Evolutionary conservation across 2,888 invertebrate genomes (phyloP).

Genomic region (Malthinus flaveolus): DNA sequence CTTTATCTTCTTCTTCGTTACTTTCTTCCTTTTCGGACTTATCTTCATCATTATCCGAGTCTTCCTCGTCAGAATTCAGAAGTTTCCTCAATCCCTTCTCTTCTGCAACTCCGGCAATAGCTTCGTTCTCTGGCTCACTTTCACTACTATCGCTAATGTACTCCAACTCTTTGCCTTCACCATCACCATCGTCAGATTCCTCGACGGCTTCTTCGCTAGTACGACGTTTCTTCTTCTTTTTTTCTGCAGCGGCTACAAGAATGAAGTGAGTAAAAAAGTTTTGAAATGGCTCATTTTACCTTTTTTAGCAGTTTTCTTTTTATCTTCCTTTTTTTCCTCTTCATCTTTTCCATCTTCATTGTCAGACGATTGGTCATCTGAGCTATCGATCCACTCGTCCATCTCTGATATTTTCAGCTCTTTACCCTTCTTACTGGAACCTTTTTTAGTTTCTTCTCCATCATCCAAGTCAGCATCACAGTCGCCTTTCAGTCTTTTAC

Average conservation of each 20-base stretch:
- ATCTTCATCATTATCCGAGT: constrained; percentile 82
- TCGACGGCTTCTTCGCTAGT: constrained; percentile 90
- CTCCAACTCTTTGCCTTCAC: constrained; percentile 92
- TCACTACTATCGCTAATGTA: constrained; percentile 84
- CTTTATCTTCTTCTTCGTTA: constrained; percentile 68
- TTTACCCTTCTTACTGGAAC: constrained; percentile 61
- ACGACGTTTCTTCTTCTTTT: constrained; percentile 78
- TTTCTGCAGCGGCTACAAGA: constrained; percentile 41
- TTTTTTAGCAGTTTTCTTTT: constrained; percentile 61
- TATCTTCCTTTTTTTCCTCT: constrained; percentile 62
- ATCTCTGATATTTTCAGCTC: constrained; percentile 90
- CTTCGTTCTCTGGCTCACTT: constrained; percentile 80
- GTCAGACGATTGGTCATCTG: constrained; percentile 77
- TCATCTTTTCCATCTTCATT: constrained; percentile 72
- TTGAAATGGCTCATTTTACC: constrained; percentile 19
- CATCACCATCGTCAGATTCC: constrained; percentile 97
- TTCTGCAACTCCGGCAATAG: constrained; percentile 75
- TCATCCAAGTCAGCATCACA: constrained; percentile 63
- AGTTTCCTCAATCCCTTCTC: constrained; percentile 61
- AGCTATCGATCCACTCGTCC: constrained; percentile 89
- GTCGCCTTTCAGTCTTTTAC: constrained; percentile 80
- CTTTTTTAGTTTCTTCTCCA: constrained; percentile 69
- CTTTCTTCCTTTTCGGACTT: constrained; percentile 72
- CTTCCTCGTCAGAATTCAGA: constrained; percentile 86
- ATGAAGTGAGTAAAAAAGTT: constrained; percentile 4